A percentile compares a stretch with the other conserved stretches of the same genome.
Evolutionary conservation across 2,113 vertebrate genomes (phyloP).

Genomic region (Carassius gibelio): DNA sequence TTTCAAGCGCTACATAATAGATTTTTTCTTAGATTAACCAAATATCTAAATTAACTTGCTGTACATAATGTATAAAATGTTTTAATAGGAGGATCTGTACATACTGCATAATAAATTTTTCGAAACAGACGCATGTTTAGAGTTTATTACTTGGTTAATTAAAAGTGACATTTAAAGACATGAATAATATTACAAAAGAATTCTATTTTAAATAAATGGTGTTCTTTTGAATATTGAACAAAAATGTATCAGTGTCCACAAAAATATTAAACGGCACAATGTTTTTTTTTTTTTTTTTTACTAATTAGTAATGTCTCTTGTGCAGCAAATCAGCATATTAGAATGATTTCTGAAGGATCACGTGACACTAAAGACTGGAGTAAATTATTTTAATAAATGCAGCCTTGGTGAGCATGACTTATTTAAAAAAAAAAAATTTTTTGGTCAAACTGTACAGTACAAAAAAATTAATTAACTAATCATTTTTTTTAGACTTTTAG

Average conservation of each 20-base stretch:
- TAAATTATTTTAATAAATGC: not conserved
- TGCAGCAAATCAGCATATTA: not conserved
- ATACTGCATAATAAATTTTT: slow-evolving; percentile 87
- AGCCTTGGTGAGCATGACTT: not conserved
- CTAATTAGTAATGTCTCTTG: not conserved
- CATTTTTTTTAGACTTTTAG: not conserved
- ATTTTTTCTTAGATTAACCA: slow-evolving; percentile 58
- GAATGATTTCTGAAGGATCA: not conserved
- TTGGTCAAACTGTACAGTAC: not conserved
- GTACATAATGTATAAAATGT: slow-evolving; percentile 94
- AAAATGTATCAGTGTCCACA: not conserved
- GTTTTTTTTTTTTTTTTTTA: not conserved
- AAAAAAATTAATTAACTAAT: not conserved
- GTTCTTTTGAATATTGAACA: not conserved
- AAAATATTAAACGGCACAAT: not conserved
- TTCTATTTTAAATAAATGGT: too few relatives aligned
- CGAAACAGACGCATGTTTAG: slow-evolving; percentile 51
- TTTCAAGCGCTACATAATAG: slow-evolving; percentile 48
- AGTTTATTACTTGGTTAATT: not conserved
- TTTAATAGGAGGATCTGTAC: slow-evolving; percentile 91
- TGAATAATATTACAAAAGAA: not conserved
- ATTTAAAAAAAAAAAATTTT: not conserved
- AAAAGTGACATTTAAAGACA: not conserved
- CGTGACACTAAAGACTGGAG: not conserved
- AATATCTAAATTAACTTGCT: slow-evolving; percentile 80